Conservation (phyloP, 2,888 invertebrate species). For the Microplitis manilae region DNA sequence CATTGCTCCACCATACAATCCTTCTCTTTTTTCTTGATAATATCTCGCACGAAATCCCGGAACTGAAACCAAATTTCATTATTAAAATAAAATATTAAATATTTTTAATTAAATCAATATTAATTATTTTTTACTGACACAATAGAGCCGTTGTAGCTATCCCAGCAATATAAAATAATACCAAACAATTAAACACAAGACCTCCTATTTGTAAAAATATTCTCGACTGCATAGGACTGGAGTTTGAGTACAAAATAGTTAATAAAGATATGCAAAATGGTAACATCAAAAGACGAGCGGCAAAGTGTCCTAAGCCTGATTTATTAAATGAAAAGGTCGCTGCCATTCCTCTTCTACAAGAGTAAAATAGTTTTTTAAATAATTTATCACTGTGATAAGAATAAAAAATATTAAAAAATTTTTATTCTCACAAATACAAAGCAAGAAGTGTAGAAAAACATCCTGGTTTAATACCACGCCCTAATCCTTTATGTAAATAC, state of each 20-base stretch:
- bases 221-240: conserved; percentile 64
- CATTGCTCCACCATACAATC: conserved; percentile 89
- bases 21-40: conserved; percentile 92
- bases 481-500: conserved; percentile 63
- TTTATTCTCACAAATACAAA: conserved; percentile 61
- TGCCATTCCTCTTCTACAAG: conserved; percentile 80
- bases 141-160: conserved; percentile 67
- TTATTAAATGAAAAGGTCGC: conserved; percentile 85
- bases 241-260: conserved; percentile 66
- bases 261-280: conserved; percentile 75
- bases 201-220: conserved; percentile 68
- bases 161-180: conserved; percentile 81
- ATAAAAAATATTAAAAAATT: conserved; percentile 58
- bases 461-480: conserved; percentile 67
- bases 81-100: not conserved
- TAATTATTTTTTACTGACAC: conserved; percentile 59
- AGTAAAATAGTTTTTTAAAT: not conserved
- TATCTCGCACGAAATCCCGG: conserved; percentile 91
- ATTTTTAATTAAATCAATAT: not conserved
- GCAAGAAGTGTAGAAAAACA: conserved; percentile 67
- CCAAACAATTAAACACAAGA: conserved; percentile 80
- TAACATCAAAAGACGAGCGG: conserved; percentile 81
- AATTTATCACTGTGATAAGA: not conserved
- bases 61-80: conserved; percentile 72
- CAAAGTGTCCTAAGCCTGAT: conserved; percentile 83